Percentiles rank a stretch among this genome's conserved stretches.
Evolutionary conservation across 2,797 vertebrate genomes (phyloP).

Genomic region (Ctenochaetus hawaiiensis): DNA sequence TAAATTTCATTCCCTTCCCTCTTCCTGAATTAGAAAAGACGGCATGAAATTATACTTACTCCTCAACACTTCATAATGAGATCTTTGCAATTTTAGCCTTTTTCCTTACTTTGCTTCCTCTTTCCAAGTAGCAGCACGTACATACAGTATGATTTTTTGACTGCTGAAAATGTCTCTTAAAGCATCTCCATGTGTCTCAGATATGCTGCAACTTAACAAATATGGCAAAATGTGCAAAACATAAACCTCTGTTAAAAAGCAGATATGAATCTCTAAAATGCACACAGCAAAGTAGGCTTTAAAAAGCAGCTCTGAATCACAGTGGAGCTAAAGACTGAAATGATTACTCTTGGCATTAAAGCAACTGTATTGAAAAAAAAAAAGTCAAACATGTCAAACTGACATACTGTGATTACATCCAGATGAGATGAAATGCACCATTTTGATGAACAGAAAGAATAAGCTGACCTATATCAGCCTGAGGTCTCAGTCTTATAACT

Average conservation of each 20-base stretch:
- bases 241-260: background rate
- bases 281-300: background rate
- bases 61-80: conserved; percentile 52
- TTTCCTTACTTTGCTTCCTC: conserved; percentile 23
- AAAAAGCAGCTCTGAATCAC: background rate
- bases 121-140: conserved; percentile 17
- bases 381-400: conserved; percentile 29
- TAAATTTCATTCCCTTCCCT: conserved; percentile 53
- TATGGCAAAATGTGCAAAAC: background rate
- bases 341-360: background rate
- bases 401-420: no score
- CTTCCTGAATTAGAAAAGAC: conserved; percentile 54
- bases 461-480: conserved; percentile 9
- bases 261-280: background rate
- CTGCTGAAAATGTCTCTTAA: conserved; percentile 6
- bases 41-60: conserved; percentile 64
- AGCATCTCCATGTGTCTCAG: background rate
- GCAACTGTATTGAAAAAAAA: background rate
- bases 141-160: background rate
- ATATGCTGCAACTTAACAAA: background rate
- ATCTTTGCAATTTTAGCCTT: conserved; percentile 44
- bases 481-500: background rate
- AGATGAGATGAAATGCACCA: no score
- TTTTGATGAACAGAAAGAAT: conserved; percentile 6
- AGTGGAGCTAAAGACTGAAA: background rate